These are phyloP conservation scores for Drosophila bunnanda DNA, from an alignment of 2,888 invertebrate species.

Conservation along the genomic window DNA sequence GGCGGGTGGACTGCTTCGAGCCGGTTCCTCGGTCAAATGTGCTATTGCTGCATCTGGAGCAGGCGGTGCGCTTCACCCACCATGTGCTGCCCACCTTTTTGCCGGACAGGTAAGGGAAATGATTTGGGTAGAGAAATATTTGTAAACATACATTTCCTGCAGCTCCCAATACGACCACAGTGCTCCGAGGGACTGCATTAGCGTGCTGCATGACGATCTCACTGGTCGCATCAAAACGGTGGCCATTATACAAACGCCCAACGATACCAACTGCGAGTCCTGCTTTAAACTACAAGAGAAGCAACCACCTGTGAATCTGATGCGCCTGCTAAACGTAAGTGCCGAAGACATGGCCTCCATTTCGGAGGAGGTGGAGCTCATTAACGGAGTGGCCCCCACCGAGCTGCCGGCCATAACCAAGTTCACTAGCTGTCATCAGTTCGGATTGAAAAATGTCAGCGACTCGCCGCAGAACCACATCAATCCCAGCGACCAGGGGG, in stretches of 20 bases:
- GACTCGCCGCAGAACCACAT: conserved; percentile 25
- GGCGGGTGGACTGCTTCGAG: conserved; percentile 87
- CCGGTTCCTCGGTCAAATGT: conserved; percentile 87
- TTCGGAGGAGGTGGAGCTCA: conserved; percentile 72
- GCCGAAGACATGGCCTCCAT: conserved; percentile 75
- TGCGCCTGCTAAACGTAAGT: conserved; percentile 67
- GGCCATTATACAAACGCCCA: conserved; percentile 83
- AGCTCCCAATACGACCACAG: conserved; percentile 40
- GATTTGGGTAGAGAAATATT: not conserved
- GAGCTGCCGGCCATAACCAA: conserved; percentile 60
- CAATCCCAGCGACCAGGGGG: conserved; percentile 87
- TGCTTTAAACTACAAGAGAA: conserved; percentile 81
- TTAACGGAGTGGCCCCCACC: conserved; percentile 47
- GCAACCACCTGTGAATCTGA: conserved; percentile 61
- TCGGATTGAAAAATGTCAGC: conserved; percentile 63
- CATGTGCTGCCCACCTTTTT: conserved; percentile 88
- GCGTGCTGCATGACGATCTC: conserved; percentile 87
- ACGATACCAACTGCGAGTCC: conserved; percentile 61
- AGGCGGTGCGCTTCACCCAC: conserved; percentile 87
- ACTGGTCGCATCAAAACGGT: conserved; percentile 86
- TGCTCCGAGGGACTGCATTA: conserved; percentile 86
- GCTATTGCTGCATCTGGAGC: conserved; percentile 87
- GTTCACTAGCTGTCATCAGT: conserved; percentile 76
- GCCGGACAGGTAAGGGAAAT: conserved; percentile 76
- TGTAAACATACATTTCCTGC: not conserved